These are phyloP conservation scores for Holacanthus passer DNA, from an alignment of 2,113 vertebrate genomes.

Conservation along the genomic window DNA sequence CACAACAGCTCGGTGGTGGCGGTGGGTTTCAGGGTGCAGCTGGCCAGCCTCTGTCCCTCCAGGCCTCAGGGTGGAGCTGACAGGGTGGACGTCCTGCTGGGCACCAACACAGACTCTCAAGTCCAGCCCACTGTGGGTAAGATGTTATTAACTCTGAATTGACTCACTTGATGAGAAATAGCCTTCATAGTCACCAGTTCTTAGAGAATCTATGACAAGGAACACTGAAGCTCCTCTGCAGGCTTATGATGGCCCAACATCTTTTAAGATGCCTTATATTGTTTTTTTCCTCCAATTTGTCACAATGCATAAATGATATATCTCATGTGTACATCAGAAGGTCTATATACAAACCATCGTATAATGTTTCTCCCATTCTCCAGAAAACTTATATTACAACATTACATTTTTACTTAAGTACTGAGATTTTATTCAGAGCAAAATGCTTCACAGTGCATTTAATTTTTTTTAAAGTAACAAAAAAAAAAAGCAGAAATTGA, in stretches of 20 bases:
- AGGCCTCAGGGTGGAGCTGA: constrained; percentile 65
- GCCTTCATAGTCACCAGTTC: background rate
- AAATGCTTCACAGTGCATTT: background rate
- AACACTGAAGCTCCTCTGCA: background rate
- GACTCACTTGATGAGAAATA: background rate
- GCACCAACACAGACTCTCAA: constrained; percentile 9
- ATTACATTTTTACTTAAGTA: no score
- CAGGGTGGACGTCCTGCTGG: constrained; percentile 78
- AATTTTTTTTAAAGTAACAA: no score
- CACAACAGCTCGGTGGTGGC: constrained; percentile 86
- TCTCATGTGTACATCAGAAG: background rate
- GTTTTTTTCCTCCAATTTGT: background rate
- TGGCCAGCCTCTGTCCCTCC: constrained; percentile 82
- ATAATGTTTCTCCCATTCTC: background rate
- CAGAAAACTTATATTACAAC: background rate
- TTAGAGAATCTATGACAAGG: background rate
- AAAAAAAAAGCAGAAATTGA: no score
- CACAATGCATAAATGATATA: background rate
- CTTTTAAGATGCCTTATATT: background rate
- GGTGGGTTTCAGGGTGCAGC: constrained; percentile 82
- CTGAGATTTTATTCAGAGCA: background rate
- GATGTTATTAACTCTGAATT: constrained; percentile 11
- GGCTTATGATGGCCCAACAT: background rate
- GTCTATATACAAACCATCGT: background rate
- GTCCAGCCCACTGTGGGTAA: constrained; percentile 84